phyloP scores from a whole-genome alignment of 1,140 invertebrate genomes.

The Aphelinus atriplicis region DNA sequence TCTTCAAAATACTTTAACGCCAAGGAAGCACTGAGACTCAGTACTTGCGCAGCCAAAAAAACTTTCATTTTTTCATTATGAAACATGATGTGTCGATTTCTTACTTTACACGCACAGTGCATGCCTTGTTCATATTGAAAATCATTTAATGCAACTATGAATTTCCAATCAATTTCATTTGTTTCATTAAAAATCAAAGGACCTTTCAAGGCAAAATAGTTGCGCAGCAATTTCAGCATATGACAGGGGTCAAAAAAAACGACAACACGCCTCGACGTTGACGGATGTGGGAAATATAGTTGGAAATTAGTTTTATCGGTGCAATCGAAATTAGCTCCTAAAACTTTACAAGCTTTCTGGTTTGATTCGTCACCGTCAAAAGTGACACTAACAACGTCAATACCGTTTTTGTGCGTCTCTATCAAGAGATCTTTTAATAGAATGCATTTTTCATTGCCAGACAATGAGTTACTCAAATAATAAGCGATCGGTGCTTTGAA shows the following conservation, averaged over 20 bases:
- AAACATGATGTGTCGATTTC: too few species aligned
- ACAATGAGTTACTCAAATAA: slow-evolving; percentile 22
- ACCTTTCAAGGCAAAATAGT: slow-evolving; percentile 23
- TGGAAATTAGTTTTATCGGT: slow-evolving; percentile 34
- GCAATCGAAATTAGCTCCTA: slow-evolving; percentile 44
- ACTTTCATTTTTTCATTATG: too few species aligned
- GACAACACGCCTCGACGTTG: slow-evolving; percentile 32
- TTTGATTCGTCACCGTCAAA: slow-evolving; percentile 32
- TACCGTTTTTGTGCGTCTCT: background rate
- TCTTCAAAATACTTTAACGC: too few species aligned
- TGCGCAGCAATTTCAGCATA: slow-evolving; percentile 57
- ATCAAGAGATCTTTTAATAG: background rate
- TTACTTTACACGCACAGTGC: too few species aligned
- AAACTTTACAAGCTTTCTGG: slow-evolving; percentile 26
- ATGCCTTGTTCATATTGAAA: too few species aligned
- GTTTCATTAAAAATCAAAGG: too few species aligned
- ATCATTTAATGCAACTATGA: too few species aligned
- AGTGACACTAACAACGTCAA: slow-evolving; percentile 27
- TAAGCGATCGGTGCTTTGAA: slow-evolving; percentile 39
- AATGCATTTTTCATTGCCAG: background rate
- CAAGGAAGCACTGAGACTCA: too few species aligned
- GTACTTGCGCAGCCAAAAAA: too few species aligned
- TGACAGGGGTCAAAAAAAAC: slow-evolving; percentile 56
- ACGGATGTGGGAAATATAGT: slow-evolving; percentile 47
- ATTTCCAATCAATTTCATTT: too few species aligned